Conservation (phyloP, 2,888 invertebrate genomes). For the Digitonthophagus gazella region DNA sequence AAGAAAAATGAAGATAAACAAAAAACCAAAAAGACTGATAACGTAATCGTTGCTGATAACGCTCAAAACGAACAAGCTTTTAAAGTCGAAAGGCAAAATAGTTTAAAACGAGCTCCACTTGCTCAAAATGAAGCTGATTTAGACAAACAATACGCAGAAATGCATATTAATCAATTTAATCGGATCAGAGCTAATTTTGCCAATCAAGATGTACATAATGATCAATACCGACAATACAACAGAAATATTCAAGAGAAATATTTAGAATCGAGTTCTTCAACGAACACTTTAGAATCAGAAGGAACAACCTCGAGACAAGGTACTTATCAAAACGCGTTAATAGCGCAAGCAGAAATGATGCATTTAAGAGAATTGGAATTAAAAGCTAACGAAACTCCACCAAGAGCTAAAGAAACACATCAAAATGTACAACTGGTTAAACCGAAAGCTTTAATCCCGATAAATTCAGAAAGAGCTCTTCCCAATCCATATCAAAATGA, state of each 20-base stretch:
- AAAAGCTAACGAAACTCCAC: slow-evolving; percentile 39
- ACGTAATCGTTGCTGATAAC: slow-evolving; percentile 39
- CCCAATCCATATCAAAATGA: slow-evolving; percentile 47
- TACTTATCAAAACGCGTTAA: slow-evolving; percentile 38
- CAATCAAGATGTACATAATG: slow-evolving; percentile 26
- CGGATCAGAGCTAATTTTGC: slow-evolving; percentile 41
- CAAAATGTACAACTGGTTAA: slow-evolving; percentile 46
- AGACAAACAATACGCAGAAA: slow-evolving; percentile 41
- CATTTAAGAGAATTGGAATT: slow-evolving; percentile 31
- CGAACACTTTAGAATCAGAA: slow-evolving; percentile 47
- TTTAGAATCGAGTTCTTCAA: slow-evolving; percentile 47
- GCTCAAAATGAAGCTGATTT: background rate
- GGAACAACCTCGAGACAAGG: slow-evolving; percentile 31
- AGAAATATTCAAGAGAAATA: slow-evolving; percentile 17
- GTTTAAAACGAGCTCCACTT: background rate
- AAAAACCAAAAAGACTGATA: slow-evolving; percentile 41
- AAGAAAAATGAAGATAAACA: slow-evolving; percentile 41
- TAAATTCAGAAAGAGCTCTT: slow-evolving; percentile 46
- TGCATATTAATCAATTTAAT: slow-evolving; percentile 43
- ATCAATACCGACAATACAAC: slow-evolving; percentile 15
- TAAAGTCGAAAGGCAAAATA: slow-evolving; percentile 7
- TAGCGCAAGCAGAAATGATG: slow-evolving; percentile 33
- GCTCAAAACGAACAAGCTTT: slow-evolving; percentile 46
- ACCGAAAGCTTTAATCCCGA: slow-evolving; percentile 49
- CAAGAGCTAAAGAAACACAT: slow-evolving; percentile 43